phyloP scores from a whole-genome alignment of 2,888 invertebrate species.

The Lasioglossum zephyrum region DNA sequence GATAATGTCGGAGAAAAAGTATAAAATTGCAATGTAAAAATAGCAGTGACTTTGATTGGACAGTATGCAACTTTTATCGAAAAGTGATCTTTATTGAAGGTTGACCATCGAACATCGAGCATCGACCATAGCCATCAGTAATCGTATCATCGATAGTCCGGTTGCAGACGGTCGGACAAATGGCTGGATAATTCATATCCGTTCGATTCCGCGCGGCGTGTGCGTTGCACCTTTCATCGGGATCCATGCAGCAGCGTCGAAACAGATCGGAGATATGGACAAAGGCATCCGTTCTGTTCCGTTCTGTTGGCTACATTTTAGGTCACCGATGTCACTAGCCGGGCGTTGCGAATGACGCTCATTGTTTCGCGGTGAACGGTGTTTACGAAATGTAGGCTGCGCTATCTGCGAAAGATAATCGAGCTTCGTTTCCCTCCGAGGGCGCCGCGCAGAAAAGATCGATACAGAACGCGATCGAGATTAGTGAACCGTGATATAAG shows the following conservation, averaged over 20 bases:
- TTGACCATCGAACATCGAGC: neutral
- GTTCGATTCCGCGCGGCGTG: neutral
- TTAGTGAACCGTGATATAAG: constrained; percentile 2
- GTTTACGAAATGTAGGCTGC: constrained; percentile 19
- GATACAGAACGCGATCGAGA: neutral
- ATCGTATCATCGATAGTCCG: neutral
- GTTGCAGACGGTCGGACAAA: constrained; percentile 7
- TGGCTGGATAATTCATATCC: neutral
- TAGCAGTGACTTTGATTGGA: no score
- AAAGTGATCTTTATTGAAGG: neutral
- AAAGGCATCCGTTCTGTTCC: constrained; percentile 29
- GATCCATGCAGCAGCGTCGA: neutral
- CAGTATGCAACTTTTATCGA: neutral
- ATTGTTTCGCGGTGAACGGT: constrained; percentile 13
- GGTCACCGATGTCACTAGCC: constrained; percentile 26
- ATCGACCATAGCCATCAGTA: neutral
- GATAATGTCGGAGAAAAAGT: neutral
- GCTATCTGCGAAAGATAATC: constrained; percentile 16
- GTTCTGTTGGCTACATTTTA: constrained; percentile 27
- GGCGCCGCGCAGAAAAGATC: neutral
- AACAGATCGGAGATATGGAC: neutral
- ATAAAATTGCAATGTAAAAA: no score
- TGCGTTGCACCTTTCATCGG: neutral
- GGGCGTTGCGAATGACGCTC: neutral
- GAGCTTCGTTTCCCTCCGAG: neutral